These are phyloP conservation scores for Dipodomys ordii DNA, from an alignment of 2,113 vertebrate genomes.

Conservation along the genomic window DNA sequence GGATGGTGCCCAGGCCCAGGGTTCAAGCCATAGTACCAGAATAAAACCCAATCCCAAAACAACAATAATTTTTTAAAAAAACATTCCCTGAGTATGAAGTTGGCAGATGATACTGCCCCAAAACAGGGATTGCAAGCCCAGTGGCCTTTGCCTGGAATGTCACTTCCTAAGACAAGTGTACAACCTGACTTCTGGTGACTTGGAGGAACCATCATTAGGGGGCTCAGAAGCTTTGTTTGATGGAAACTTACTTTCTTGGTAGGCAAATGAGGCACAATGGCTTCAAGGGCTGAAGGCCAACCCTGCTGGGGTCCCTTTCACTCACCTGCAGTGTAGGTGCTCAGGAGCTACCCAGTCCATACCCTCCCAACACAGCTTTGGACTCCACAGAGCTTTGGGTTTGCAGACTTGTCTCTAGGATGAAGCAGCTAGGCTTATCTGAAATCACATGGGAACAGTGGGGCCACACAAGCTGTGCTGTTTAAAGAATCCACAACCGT, in stretches of 20 bases:
- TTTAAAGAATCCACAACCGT: neutral
- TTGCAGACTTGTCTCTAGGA: neutral
- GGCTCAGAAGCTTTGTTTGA: neutral
- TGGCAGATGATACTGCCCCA: neutral
- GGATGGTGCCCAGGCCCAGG: too few relatives aligned
- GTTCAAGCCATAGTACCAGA: too few relatives aligned
- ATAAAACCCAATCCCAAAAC: too few relatives aligned
- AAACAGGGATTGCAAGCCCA: neutral
- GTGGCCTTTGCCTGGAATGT: accelerated
- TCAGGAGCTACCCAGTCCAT: neutral
- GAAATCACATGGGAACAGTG: neutral
- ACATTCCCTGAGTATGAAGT: neutral
- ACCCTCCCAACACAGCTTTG: neutral
- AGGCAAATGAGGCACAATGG: too few relatives aligned
- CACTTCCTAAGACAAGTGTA: neutral
- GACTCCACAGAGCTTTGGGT: neutral
- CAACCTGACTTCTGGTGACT: neutral
- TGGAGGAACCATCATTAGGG: neutral
- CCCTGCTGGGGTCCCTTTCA: neutral
- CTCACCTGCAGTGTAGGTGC: neutral
- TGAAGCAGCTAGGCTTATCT: neutral
- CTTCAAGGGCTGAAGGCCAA: neutral
- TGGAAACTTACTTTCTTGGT: neutral
- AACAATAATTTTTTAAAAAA: too few relatives aligned
- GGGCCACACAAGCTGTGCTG: neutral